Percentiles rank a stretch among this genome's conserved stretches.
phyloP scores from a whole-genome alignment of 2,113 vertebrate genomes.

The Zosterops lateralis region DNA sequence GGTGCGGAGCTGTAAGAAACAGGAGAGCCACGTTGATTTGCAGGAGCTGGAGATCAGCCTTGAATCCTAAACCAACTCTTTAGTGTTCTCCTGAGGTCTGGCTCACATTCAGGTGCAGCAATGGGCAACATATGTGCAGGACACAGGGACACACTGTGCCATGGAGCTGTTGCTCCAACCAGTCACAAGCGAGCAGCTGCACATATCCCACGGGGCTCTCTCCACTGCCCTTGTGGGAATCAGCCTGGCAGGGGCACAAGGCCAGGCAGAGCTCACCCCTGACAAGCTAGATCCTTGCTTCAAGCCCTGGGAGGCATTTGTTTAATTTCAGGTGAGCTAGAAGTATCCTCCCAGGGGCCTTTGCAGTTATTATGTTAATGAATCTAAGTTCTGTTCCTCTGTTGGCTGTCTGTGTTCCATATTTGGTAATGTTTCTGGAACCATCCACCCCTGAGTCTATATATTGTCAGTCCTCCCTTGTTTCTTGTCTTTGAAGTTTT shows the following conservation, averaged over 20 bases:
- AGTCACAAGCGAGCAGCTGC: fast-evolving
- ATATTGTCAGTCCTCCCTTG: neutral
- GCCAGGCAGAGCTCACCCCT: neutral
- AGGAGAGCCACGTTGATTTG: neutral
- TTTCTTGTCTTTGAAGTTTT: neutral
- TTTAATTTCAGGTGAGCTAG: neutral
- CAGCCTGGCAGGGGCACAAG: neutral
- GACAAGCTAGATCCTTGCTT: neutral
- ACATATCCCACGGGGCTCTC: fast-evolving
- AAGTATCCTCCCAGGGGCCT: neutral
- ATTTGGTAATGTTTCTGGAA: neutral
- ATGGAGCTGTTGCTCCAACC: neutral
- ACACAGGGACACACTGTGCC: neutral
- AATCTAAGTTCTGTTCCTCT: neutral
- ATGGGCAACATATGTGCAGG: neutral
- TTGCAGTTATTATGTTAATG: neutral
- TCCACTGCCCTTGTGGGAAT: neutral
- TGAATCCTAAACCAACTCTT: neutral
- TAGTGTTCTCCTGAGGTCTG: neutral
- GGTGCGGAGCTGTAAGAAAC: neutral
- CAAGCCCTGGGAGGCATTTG: neutral
- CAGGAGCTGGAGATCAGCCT: neutral
- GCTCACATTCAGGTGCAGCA: neutral
- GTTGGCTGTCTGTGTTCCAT: neutral
- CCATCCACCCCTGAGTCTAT: neutral